Evolutionary conservation across 37 sponge, comb jelly and placozoan species (phyloP).

Genomic region (Chondrosia reniformis): DNA sequence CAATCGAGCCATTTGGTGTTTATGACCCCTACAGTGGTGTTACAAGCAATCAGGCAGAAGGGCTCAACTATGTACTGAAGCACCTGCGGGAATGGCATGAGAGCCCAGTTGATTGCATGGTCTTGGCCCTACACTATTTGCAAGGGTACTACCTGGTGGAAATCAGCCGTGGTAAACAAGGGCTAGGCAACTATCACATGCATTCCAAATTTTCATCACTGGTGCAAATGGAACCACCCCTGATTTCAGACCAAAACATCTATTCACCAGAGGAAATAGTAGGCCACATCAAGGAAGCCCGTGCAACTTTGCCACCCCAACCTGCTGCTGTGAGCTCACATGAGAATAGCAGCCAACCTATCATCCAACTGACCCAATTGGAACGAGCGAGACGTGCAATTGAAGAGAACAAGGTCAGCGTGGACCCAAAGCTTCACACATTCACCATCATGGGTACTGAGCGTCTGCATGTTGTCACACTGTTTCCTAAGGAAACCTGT

Average conservation of each 20-base stretch:
- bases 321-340: background rate
- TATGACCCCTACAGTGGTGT: constrained; percentile 37
- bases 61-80: constrained; percentile 34
- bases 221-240: background rate
- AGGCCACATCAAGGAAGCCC: constrained; percentile 6
- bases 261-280: constrained; percentile 20
- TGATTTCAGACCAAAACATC: constrained; percentile 18
- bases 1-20: constrained; percentile 31
- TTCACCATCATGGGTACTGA: constrained; percentile 30
- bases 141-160: constrained; percentile 32
- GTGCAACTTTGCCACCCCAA: constrained; percentile 2
- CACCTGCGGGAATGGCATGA: constrained; percentile 31
- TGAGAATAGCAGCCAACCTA: background rate
- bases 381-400: constrained; percentile 31
- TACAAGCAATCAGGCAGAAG: constrained; percentile 40
- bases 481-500: constrained; percentile 32
- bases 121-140: constrained; percentile 26
- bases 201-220: constrained; percentile 13
- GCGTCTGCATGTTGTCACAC: constrained; percentile 26
- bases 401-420: constrained; percentile 26
- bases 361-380: constrained; percentile 14
- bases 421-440: constrained; percentile 33
- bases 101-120: constrained; percentile 31
- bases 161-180: constrained; percentile 36
- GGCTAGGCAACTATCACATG: constrained; percentile 21